phyloP scores from a whole-genome alignment of 37 sponge, comb jelly and placozoan species.

The Beroe forskalii region DNA sequence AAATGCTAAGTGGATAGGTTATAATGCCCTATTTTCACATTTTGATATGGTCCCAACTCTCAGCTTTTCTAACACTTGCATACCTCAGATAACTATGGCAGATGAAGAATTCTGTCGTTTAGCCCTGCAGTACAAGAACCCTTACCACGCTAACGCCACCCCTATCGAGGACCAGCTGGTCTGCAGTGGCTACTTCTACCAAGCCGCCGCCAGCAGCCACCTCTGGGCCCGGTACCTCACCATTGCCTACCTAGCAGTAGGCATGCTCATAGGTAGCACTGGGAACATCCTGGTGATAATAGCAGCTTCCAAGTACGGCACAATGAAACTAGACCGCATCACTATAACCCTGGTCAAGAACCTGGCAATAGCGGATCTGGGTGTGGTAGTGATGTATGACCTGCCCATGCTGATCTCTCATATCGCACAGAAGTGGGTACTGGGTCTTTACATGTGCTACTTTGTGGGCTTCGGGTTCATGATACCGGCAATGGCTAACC shows the following conservation, averaged over 20 bases:
- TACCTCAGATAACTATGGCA: neutral
- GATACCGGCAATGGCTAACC: conserved; percentile 1
- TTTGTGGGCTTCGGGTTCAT: conserved; percentile 42
- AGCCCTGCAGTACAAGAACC: neutral
- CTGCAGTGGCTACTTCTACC: conserved; percentile 41
- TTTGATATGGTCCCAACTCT: neutral
- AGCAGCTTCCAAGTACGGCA: conserved; percentile 1
- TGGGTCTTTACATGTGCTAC: neutral
- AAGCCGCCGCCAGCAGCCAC: neutral
- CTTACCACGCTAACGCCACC: conserved; percentile 7
- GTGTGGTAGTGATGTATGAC: conserved; percentile 1
- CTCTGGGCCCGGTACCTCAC: neutral
- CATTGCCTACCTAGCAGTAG: neutral
- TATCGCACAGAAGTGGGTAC: neutral
- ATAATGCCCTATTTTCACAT: too few relatives aligned
- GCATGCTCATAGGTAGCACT: neutral
- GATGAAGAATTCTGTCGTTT: neutral
- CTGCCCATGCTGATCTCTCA: conserved; percentile 42
- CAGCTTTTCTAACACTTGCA: neutral
- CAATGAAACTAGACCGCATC: conserved; percentile 16
- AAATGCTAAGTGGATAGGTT: too few relatives aligned
- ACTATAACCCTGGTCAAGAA: conserved; percentile 38
- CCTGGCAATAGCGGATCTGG: conserved; percentile 55
- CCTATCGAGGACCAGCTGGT: neutral
- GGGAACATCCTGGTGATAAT: conserved; percentile 49